Evolutionary conservation across 2,797 vertebrate species (phyloP), one percentile per base, ranked within the genome.

Genomic region (Xiphophorus birchmanni): DNA sequence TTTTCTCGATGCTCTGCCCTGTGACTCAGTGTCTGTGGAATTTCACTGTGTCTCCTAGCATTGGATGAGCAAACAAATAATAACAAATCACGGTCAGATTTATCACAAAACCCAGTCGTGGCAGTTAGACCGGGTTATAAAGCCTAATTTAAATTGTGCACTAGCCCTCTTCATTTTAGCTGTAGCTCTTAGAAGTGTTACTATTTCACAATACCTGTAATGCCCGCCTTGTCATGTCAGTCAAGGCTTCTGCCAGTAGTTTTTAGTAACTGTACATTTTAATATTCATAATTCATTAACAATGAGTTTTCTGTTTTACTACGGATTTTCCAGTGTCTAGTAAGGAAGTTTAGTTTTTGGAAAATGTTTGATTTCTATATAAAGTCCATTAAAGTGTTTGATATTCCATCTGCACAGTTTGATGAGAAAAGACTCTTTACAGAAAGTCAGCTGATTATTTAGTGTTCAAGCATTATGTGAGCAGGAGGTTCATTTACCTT

Each of bases 1-100:
- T 82, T 88, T 92, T 89, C 56, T 42, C 69, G 67, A 13, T 56
- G 17, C 71, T 56, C 58, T 89, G 65, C 76, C 71, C 60, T 81
- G 37, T 80, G 75, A 87, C 40, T 76, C 67, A 32, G 67, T 76
- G 73, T 35, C 48, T 32, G 0, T 76, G 79, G 73, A 79, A 73
- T 82, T 40, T 75, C 7, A 48, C 0, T 76, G 29, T 40, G 50
- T 82, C 71, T 76, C 48, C 76, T 29, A 69, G 75, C 4, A 15
- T 13, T 37, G 21, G 26, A 81, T 84, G 29, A 87, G 48, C 10
- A 87, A 83, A 78, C 58, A 87, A 83, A 80, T 52, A 77, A 37
- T 73, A 44, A 80, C 67, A 74, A 35, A 13, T 18, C 48, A 9
- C 50, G 37, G 1, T 75, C 60, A 1, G 18, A 76, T 86, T 7